Base-by-base conservation (phyloP, 2,113 vertebrate genomes). In the Channa maculata region DNA sequence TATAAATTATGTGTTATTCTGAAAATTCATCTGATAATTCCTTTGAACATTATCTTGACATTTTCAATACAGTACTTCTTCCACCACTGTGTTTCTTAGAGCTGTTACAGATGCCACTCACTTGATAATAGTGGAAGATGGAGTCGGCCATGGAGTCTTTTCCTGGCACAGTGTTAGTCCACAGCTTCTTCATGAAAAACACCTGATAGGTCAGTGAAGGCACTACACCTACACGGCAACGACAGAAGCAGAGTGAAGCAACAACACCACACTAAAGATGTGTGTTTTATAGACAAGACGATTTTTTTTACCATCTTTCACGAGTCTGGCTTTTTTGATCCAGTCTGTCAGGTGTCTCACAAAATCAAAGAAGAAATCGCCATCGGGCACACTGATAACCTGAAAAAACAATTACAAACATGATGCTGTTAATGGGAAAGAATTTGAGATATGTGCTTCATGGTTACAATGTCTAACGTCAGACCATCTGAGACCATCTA, bases 281-380 rank as follows among this genome's bases (percentile, higher is more conserved):
- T 46, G 9, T 13, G 36, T 58, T 44, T 13, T 54, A 24, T 38
- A 36, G 2, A 24, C 0, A 10, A 14, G 0, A 0, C 6, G 0
- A 46, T 14, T 0, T 5, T 5, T 9, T 44, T 77, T 95, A 99
- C 98, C 97, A 0, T 98, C 98, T 93, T 98, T 99, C 72, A 95
- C 92, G 0, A 96, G 96, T 79, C 97, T 93, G 9, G 97, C 96
- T 94, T 99, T 99, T 94, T 98, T 99, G 91, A 99, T 99, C 98
- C 98, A 99, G 91, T 99, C 98, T 0, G 98, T 99, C 84, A 99
- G 91, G 74, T 99, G 98, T 37, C 98, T 95, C 71, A 99, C 98
- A n/a, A 99, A 99, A 89, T 99, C 98, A 11, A 99, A 99, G 95
- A 99, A 99, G 93, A 99, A 99, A 86, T 99, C 98, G 0, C 97